Evolutionary conservation across 2,797 vertebrate species (phyloP).

Genomic region (Clarias pachynema): DNA sequence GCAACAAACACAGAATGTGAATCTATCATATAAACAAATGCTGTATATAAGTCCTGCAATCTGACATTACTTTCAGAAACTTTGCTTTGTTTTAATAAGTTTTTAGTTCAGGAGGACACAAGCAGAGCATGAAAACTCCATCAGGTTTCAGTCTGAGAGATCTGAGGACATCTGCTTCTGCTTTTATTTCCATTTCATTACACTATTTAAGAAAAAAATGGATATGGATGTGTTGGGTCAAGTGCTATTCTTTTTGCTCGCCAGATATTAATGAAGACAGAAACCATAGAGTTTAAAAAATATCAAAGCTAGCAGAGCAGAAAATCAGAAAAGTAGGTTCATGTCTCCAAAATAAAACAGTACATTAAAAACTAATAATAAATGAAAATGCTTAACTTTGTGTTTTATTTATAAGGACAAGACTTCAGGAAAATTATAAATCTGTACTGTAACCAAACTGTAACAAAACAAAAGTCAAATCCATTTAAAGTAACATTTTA

Average conservation of each 20-base stretch:
- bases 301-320: not conserved
- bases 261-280: not conserved
- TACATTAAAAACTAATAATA: too few species aligned
- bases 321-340: not conserved
- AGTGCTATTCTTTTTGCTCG: not conserved
- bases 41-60: not conserved
- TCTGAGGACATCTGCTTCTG: not conserved
- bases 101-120: constrained; percentile 74
- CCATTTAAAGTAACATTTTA: not conserved
- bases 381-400: not conserved
- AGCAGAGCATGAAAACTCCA: constrained; percentile 86
- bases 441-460: not conserved
- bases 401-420: not conserved
- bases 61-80: constrained; percentile 30
- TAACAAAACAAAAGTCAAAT: not conserved
- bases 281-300: not conserved
- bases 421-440: not conserved
- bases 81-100: constrained; percentile 92
- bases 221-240: too few species aligned
- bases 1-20: not conserved
- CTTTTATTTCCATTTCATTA: not conserved
- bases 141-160: constrained; percentile 57
- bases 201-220: not conserved
- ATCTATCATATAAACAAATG: not conserved
- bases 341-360: too few species aligned